phyloP scores from a whole-genome alignment of 92 coral and sea anemone genomes.

The Isaurus tuberculatus region DNA sequence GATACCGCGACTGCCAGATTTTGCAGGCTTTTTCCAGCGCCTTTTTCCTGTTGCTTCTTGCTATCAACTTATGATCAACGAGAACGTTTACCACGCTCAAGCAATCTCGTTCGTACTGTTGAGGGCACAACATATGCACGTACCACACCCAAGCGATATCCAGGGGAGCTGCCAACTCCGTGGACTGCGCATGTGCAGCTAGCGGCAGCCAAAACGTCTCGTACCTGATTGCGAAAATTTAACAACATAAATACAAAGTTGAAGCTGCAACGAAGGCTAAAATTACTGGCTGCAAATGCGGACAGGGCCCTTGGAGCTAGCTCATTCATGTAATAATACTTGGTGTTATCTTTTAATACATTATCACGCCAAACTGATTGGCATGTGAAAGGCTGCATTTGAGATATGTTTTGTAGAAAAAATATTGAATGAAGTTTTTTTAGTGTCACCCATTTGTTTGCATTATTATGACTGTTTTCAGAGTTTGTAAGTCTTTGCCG shows the following conservation, averaged over 20 bases:
- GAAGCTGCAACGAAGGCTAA: background rate
- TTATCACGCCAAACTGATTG: background rate
- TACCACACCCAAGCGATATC: conserved; percentile 77
- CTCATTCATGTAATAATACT: background rate
- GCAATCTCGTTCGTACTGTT: conserved; percentile 73
- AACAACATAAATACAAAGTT: background rate
- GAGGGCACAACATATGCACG: conserved; percentile 81
- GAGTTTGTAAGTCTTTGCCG: too few species aligned
- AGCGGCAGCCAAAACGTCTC: conserved; percentile 64
- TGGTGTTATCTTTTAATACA: background rate
- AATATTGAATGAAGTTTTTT: background rate
- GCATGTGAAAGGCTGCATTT: background rate
- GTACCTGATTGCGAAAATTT: conserved; percentile 32
- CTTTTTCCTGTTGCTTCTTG: conserved; percentile 41
- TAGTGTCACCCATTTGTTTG: background rate
- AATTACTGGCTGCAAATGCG: too few species aligned
- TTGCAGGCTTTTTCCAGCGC: conserved; percentile 52
- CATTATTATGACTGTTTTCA: background rate
- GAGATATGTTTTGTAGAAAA: background rate
- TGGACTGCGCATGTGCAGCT: conserved; percentile 38
- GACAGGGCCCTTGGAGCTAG: background rate
- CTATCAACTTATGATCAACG: conserved; percentile 61
- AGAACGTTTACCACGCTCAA: conserved; percentile 58
- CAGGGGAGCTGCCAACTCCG: conserved; percentile 68
- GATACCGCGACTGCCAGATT: conserved; percentile 64